phyloP scores from a whole-genome alignment of 2,888 invertebrate genomes.

The Lasioglossum villosulum region DNA sequence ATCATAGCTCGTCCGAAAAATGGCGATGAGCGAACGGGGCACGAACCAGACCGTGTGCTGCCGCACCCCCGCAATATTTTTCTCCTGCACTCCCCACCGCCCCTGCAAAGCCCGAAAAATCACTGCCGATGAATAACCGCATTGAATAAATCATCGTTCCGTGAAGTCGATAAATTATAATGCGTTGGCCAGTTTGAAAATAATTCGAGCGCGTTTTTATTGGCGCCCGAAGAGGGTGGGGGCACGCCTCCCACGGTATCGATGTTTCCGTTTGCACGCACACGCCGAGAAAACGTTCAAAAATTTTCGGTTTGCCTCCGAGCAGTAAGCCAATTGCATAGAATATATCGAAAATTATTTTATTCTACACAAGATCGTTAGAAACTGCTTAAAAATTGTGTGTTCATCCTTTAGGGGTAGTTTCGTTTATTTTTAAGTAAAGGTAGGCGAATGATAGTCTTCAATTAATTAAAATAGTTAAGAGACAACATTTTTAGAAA shows the following conservation, averaged over 20 bases:
- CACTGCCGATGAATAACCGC: slow-evolving; percentile 5
- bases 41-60: background rate
- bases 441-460: background rate
- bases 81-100: background rate
- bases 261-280: slow-evolving; percentile 17
- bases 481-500: no score
- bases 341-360: background rate
- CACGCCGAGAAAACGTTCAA: background rate
- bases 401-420: background rate
- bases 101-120: background rate
- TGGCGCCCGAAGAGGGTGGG: background rate
- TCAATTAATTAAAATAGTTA: no score
- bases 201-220: slow-evolving; percentile 39
- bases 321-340: background rate
- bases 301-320: background rate
- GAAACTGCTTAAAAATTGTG: background rate
- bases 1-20: slow-evolving; percentile 4
- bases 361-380: background rate
- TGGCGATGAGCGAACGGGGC: background rate
- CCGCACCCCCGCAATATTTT: background rate
- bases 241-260: background rate
- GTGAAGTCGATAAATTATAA: slow-evolving; percentile 52
- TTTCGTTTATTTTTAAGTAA: background rate
- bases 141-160: slow-evolving; percentile 30
- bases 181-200: slow-evolving; percentile 29